Evolutionary conservation across 2,113 vertebrate species (phyloP).

Genomic region (Oncorhynchus gorbuscha): DNA sequence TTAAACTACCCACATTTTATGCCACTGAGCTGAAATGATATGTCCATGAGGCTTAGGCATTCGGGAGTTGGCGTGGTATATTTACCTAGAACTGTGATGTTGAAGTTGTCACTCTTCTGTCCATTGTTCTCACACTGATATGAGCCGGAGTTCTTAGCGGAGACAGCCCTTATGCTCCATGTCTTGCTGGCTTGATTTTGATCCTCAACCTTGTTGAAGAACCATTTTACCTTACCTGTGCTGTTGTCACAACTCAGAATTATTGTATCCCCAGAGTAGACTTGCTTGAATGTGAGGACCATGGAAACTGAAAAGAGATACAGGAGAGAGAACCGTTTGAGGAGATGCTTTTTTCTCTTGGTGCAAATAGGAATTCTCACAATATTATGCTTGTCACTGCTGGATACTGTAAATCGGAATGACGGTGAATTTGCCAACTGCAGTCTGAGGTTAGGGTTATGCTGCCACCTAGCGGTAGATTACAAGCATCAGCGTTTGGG

Average conservation of each 20-base stretch:
- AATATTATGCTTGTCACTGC: no score
- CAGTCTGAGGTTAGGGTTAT: no score
- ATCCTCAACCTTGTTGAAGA: fast-evolving
- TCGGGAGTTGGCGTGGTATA: neutral
- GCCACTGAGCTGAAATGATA: no score
- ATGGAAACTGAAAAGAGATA: conserved; percentile 31
- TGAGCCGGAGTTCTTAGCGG: fast-evolving
- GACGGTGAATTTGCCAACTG: neutral
- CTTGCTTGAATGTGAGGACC: fast-evolving
- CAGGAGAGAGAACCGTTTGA: neutral
- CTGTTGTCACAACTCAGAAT: neutral
- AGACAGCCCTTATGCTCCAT: neutral
- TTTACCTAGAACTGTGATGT: neutral
- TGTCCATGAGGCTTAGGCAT: no score
- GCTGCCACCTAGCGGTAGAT: no score
- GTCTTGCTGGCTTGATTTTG: fast-evolving
- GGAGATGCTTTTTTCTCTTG: neutral
- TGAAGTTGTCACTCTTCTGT: fast-evolving
- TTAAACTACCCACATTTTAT: no score
- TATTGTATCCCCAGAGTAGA: conserved; percentile 43
- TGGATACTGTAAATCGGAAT: no score
- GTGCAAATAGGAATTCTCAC: no score
- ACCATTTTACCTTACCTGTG: conserved; percentile 9
- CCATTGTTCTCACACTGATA: conserved; percentile 11
- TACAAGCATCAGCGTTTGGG: no score